These are phyloP conservation scores for Brachyptera risi DNA, from an alignment of 2,888 invertebrate species.

Conservation along the genomic window DNA sequence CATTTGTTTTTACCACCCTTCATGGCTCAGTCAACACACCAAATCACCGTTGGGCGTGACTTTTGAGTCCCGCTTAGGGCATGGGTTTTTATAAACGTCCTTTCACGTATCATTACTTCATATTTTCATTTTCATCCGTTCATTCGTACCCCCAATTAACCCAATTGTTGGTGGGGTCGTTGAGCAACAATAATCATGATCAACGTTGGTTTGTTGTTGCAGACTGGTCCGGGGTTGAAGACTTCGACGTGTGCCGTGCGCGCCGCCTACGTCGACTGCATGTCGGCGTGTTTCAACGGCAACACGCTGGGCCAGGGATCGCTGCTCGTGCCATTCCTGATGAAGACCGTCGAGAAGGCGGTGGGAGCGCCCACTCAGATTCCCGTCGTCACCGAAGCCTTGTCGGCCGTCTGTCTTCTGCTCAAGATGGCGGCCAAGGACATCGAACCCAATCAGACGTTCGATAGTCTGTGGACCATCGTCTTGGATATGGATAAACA, in stretches of 20 bases:
- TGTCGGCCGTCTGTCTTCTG: constrained; percentile 64
- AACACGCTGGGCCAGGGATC: constrained; percentile 48
- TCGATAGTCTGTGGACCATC: constrained; percentile 62
- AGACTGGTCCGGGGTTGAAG: constrained; percentile 70
- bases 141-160: no score
- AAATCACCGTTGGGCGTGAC: no score
- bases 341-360: constrained; percentile 71
- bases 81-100: no score
- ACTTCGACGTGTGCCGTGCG: constrained; percentile 72
- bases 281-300: constrained; percentile 61
- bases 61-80: no score
- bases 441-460: constrained; percentile 48
- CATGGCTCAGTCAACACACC: no score
- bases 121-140: no score
- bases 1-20: no score
- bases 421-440: constrained; percentile 55
- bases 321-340: constrained; percentile 58
- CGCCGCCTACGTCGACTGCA: constrained; percentile 72
- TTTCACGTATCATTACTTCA: no score
- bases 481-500: constrained; percentile 73
- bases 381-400: constrained; percentile 63
- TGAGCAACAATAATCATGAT: no score
- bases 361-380: constrained; percentile 68
- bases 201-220: constrained; percentile 48
- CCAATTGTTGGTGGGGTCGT: no score